Conservation (phyloP, 2,797 vertebrate species). For the Hipposideros larvatus region DNA sequence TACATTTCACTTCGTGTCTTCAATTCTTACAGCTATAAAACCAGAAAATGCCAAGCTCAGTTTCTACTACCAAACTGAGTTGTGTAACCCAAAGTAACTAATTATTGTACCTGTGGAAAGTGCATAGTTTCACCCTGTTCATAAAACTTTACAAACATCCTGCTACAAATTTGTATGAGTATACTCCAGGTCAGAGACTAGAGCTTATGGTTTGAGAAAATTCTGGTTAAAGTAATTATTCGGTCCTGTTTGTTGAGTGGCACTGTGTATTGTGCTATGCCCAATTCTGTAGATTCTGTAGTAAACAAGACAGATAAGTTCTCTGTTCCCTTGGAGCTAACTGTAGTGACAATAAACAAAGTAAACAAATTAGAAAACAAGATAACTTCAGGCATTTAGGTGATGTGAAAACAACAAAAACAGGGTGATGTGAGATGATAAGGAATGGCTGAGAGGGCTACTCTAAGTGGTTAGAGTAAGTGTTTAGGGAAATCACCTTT, state of each 20-base stretch:
- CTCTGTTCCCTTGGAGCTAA: not conserved
- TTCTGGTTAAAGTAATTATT: slow-evolving; percentile 11
- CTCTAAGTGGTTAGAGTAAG: not conserved
- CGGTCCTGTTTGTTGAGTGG: slow-evolving; percentile 3
- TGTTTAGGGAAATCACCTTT: not conserved
- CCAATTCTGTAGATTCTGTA: not conserved
- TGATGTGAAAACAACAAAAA: not conserved
- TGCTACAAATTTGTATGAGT: slow-evolving; percentile 30
- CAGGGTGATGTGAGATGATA: not conserved
- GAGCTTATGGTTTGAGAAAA: slow-evolving; percentile 26
- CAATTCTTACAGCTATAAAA: not conserved
- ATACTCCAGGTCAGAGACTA: not conserved
- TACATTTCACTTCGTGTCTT: slow-evolving; percentile 17
- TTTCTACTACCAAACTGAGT: not conserved
- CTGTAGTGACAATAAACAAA: not conserved
- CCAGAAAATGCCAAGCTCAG: slow-evolving; percentile 5
- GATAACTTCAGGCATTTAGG: not conserved
- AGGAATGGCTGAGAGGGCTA: not conserved
- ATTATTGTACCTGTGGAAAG: not conserved
- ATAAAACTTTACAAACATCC: not conserved
- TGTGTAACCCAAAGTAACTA: not conserved
- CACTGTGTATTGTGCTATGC: not conserved
- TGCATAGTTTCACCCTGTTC: not conserved
- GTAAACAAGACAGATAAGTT: slow-evolving; percentile 9
- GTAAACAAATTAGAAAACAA: not conserved